Evolutionary conservation across 2,113 vertebrate genomes (phyloP).

Genomic region (Oxyruncus cristatus): DNA sequence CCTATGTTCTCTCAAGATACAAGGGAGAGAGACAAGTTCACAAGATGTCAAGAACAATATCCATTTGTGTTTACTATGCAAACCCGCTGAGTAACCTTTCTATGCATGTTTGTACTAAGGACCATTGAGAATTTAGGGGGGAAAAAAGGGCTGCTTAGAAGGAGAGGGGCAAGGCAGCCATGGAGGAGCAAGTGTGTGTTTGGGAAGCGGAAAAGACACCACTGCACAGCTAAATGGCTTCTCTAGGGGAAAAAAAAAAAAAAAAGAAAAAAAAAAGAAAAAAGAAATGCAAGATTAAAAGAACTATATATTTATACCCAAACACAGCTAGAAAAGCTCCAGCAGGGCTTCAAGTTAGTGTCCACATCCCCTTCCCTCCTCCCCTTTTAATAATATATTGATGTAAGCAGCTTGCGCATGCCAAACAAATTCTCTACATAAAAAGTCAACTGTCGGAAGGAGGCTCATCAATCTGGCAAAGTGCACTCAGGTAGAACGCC

Average conservation of each 20-base stretch:
- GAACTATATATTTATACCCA: neutral
- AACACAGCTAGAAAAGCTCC: neutral
- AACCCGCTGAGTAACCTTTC: constrained; percentile 72
- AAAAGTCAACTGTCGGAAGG: constrained; percentile 85
- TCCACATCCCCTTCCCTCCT: neutral
- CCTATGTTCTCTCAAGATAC: constrained; percentile 79
- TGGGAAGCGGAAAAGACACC: neutral
- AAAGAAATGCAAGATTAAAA: neutral
- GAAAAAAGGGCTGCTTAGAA: constrained; percentile 5
- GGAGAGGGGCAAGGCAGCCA: neutral
- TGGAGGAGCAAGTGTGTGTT: neutral
- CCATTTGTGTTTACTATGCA: constrained; percentile 81
- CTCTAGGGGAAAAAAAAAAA: fast-evolving
- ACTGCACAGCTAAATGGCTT: neutral
- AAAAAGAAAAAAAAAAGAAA: fast-evolving
- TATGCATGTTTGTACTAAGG: constrained; percentile 70
- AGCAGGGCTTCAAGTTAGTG: neutral
- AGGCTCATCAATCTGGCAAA: constrained; percentile 78
- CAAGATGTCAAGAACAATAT: constrained; percentile 88
- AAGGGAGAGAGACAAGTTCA: constrained; percentile 83
- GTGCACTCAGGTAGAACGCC: constrained; percentile 71
- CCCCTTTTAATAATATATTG: constrained; percentile 78
- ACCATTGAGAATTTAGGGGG: constrained; percentile 65
- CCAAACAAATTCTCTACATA: constrained; percentile 83
- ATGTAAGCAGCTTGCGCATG: constrained; percentile 78